Base-by-base conservation (phyloP, 2,888 invertebrate species). In the Drosophila mimica region DNA sequence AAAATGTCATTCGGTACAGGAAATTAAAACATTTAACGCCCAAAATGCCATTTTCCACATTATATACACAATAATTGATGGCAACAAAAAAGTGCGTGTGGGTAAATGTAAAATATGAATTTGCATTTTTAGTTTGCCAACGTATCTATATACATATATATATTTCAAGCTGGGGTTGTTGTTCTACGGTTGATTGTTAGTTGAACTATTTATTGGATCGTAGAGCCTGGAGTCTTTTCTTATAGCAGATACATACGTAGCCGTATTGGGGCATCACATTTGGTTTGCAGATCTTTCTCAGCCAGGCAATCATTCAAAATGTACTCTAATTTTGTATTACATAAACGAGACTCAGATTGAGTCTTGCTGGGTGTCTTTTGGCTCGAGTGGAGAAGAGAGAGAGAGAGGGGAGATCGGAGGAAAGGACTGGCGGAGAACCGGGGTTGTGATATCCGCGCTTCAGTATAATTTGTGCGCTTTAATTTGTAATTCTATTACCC, bases 1-100 rank as follows among this genome's bases (percentile, higher is more conserved):
- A 91, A 91, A 91, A 91, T 91, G 89, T 91, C 89, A 91, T 91
- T 91, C 85, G 74, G 76, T 30, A 79, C 91, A 91, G 91, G 91
- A 91, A 91, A 91, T 91, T 91, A 82, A 91, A 91, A 90, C 89
- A 91, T 86, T 86, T 85, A 77, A 88, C 78, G 68, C 62, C 70
- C 69, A 79, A 46, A 89, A 83, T 85, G 85, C 79, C 78, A 71
- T 74, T 70, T 79, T 48, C 63, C 72, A 63, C 62, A 80, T 79
- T 71, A 78, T 75, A 40, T 40, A 48, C 20, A 65, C 40, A 63
- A 66, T 68, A 64, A 62, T 64, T 77, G 73, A 70, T 70, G 78
- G 53, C 36, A 61, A 69, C 54, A 28, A 59, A 70, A 70, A 76
- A 76, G 73, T 80, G 74, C 76, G 81, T 78, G 38, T 54, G 69